phyloP scores from a whole-genome alignment of 2,888 invertebrate species.

The Drosophila dives region DNA sequence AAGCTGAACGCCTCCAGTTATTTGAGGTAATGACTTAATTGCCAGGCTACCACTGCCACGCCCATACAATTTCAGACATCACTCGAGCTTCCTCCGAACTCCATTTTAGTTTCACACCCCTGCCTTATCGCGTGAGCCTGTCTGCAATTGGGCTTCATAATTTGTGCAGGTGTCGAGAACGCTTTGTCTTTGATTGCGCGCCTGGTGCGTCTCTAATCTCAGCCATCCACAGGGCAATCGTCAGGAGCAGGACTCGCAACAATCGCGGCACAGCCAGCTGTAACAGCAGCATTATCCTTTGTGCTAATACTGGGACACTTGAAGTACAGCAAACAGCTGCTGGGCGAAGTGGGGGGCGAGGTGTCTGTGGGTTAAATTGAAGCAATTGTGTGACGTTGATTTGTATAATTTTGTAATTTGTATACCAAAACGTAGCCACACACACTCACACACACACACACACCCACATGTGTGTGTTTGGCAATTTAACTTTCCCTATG shows the following conservation, averaged over 20 bases:
- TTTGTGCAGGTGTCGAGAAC: constrained; percentile 77
- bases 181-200: constrained; percentile 77
- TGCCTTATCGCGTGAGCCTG: constrained; percentile 22
- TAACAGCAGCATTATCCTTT: constrained; percentile 35
- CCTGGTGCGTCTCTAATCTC: constrained; percentile 73
- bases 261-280: neutral
- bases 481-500: constrained; percentile 63
- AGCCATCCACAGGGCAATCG: constrained; percentile 67
- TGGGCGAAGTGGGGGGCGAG: constrained; percentile 2
- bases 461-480: constrained; percentile 65
- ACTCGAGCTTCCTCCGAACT: neutral
- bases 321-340: constrained; percentile 47
- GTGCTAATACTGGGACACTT: constrained; percentile 54
- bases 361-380: constrained; percentile 69
- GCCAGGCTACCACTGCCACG: constrained; percentile 50
- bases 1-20: constrained; percentile 57
- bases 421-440: constrained; percentile 79
- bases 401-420: constrained; percentile 81
- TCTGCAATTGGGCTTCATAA: constrained; percentile 67
- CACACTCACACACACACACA: constrained; percentile 76
- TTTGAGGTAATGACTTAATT: constrained; percentile 78
- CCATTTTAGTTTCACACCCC: constrained; percentile 1
- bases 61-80: constrained; percentile 13
- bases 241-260: constrained; percentile 16
- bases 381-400: constrained; percentile 80